A percentile compares a stretch with the other conserved stretches of the same genome.
Evolutionary conservation across 2,113 vertebrate genomes (phyloP).

Genomic region (Oncorhynchus keta): DNA sequence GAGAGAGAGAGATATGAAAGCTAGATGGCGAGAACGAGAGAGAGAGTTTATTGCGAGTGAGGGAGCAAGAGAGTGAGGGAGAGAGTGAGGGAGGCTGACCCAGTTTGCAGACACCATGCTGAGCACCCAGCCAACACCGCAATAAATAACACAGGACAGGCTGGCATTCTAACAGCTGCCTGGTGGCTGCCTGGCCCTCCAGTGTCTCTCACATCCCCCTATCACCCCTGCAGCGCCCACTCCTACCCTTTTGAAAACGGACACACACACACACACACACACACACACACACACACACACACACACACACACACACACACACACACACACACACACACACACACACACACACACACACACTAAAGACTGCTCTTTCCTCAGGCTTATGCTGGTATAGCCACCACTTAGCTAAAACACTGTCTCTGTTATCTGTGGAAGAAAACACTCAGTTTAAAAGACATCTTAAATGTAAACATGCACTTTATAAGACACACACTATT

Average conservation of each 20-base stretch:
- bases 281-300: background rate
- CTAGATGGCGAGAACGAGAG: background rate
- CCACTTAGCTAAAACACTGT: no score
- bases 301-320: no score
- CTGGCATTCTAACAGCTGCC: conserved; percentile 69
- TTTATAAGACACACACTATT: conserved; percentile 13
- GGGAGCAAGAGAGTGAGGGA: background rate
- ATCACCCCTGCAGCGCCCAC: conserved; percentile 30
- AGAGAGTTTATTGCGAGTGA: background rate
- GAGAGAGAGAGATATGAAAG: background rate
- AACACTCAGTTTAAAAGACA: no score
- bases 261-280: no score
- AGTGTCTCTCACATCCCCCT: conserved; percentile 20
- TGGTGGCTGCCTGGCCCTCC: conserved; percentile 53
- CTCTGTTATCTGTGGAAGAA: no score
- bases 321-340: no score
- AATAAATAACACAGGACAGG: conserved; percentile 74
- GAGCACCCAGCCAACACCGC: conserved; percentile 67
- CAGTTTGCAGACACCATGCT: conserved; percentile 71
- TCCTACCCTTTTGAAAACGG: background rate
- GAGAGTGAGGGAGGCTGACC: conserved; percentile 62
- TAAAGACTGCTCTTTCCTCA: no score
- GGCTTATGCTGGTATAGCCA: no score
- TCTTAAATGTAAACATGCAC: no score
- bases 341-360: background rate